Evolutionary conservation across 2,113 vertebrate species (phyloP), one percentile per base, ranked within the genome.

Genomic region (Noctilio leporinus): DNA sequence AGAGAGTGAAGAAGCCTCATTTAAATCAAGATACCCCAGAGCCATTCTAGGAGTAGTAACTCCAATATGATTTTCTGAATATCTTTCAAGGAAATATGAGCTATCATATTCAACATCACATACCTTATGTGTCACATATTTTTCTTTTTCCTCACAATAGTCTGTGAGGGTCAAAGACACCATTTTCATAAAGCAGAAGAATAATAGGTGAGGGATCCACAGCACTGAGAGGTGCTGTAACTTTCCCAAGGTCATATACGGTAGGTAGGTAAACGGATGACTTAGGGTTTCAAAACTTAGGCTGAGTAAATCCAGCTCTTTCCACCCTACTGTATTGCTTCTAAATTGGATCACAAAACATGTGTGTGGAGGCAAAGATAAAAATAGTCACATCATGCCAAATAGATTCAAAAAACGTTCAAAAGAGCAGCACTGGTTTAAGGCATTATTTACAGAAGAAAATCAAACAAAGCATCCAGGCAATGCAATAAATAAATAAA

Each of bases 381-480:
- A 95, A 95, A 97, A 95, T 83, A 95, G 35, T 67, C 82, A 62
- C 7, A 45, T 2, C 57, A 47, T 91, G 93, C 65, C 38, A 93
- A 96, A 92, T 70, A 92, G 86, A 96, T 57, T 83, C 55, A 93
- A 81, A 94, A 94, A 80, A 89, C 28, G 51, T 96, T 93, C 64
- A 94, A 91, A 88, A 84, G 57, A 89, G 94, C 91, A 49, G 4
- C 51, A 91, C 2, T 59, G 70, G 89, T 86, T 69, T 86, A 81
- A 95, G 72, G 91, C 91, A 94, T 28, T 95, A 92, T 88, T 97
- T 93, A 75, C 51, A 93, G 76, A 94, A 89, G 62, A 85, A 93
- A 91, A 51, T 82, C 75, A 94, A 96, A 93, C 49, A 94, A 86
- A 86, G 24, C 57, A 96, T 72, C 55, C 70, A 70, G 62, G 64